phyloP scores from a whole-genome alignment of 1,140 invertebrate species.

The Drosophila tristis region DNA sequence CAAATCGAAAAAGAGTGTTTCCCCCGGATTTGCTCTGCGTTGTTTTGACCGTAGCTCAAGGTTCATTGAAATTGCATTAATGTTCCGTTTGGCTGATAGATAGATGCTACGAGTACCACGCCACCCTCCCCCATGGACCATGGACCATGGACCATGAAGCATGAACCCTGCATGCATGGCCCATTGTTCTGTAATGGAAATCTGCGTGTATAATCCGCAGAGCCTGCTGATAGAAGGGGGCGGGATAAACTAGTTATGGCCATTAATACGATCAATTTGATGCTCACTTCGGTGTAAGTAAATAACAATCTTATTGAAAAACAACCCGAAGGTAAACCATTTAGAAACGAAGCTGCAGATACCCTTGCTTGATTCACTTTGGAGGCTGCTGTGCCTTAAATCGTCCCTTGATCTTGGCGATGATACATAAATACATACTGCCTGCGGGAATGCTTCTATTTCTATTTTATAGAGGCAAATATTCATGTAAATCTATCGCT shows the following conservation, averaged over 20 bases:
- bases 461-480: too few relatives aligned
- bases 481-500: too few relatives aligned
- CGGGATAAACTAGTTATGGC: constrained; percentile 84
- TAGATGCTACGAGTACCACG: constrained; percentile 9
- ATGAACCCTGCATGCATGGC: background rate
- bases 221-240: constrained; percentile 73
- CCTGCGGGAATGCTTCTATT: too few relatives aligned
- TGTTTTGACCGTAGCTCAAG: constrained; percentile 52
- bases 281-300: constrained; percentile 79
- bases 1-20: constrained; percentile 79
- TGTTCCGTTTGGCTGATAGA: constrained; percentile 38
- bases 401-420: too few relatives aligned
- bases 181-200: constrained; percentile 72
- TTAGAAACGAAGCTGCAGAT: background rate
- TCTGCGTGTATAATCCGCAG: constrained; percentile 78
- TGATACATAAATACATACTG: too few relatives aligned
- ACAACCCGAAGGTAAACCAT: constrained; percentile 29
- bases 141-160: background rate
- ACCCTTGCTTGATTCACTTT: too few relatives aligned
- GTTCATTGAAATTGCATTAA: constrained; percentile 80
- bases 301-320: constrained; percentile 80
- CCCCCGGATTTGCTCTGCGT: constrained; percentile 21
- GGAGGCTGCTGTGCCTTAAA: too few relatives aligned
- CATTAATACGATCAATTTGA: constrained; percentile 84
- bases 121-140: background rate